Percentiles rank a stretch among this genome's conserved stretches.
Evolutionary conservation across 1,140 invertebrate species (phyloP).

Genomic region (Aphis gossypii): DNA sequence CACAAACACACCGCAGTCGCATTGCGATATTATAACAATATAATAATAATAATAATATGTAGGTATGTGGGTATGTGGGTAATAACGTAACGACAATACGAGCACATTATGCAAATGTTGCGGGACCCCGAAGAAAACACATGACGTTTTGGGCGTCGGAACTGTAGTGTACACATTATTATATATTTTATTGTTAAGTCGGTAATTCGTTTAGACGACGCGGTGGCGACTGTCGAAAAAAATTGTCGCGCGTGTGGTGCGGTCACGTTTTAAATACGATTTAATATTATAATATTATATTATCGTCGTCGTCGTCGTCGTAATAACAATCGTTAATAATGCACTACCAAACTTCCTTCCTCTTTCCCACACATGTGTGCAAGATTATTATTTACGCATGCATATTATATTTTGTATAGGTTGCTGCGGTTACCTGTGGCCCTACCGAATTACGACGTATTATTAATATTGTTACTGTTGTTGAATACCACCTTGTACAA

Average conservation of each 20-base stretch:
- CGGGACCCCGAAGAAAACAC: neutral
- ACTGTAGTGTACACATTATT: neutral
- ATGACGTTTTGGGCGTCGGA: neutral
- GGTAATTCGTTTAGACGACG: conserved; percentile 49
- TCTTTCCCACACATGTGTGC: neutral
- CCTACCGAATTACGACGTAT: conserved; percentile 3
- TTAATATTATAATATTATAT: neutral
- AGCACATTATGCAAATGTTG: neutral
- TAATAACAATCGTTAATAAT: conserved; percentile 3
- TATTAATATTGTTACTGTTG: neutral
- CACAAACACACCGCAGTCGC: neutral
- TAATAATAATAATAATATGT: conserved; percentile 24
- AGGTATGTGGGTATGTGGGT: neutral
- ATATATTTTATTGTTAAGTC: conserved; percentile 44
- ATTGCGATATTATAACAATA: neutral
- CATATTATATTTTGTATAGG: neutral
- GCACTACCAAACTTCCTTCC: neutral
- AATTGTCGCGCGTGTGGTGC: neutral
- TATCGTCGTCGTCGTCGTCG: neutral
- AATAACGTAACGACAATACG: neutral
- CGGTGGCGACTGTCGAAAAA: neutral
- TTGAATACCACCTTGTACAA: neutral
- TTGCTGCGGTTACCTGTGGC: neutral
- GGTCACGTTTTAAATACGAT: neutral
- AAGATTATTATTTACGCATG: neutral